These are phyloP conservation scores for Pogonophryne albipinna DNA, from an alignment of 2,797 vertebrate genomes.

Conservation along the genomic window DNA sequence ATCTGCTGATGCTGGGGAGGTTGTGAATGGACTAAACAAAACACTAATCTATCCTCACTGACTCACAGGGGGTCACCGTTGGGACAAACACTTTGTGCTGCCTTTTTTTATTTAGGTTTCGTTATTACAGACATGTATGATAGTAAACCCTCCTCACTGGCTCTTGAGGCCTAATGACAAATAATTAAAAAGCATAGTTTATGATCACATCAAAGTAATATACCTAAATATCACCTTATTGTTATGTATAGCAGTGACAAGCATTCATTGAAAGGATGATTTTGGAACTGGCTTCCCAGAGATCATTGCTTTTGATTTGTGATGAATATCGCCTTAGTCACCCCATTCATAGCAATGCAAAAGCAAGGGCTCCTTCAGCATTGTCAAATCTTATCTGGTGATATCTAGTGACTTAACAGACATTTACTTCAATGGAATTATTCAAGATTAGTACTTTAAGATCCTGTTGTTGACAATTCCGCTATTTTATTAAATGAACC, in stretches of 20 bases:
- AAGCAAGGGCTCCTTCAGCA: too few species aligned
- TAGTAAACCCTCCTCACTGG: not conserved
- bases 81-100: slow-evolving; percentile 15
- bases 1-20: slow-evolving; percentile 67
- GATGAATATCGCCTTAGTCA: too few species aligned
- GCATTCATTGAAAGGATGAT: too few species aligned
- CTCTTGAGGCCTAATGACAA: not conserved
- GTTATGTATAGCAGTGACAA: too few species aligned
- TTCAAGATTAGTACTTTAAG: not conserved
- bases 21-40: slow-evolving; percentile 69
- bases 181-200: not conserved
- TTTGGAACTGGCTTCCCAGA: too few species aligned
- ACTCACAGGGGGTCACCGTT: slow-evolving; percentile 42
- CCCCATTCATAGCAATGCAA: too few species aligned
- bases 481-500: slow-evolving; percentile 9
- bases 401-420: too few species aligned
- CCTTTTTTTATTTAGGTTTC: slow-evolving; percentile 22
- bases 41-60: slow-evolving; percentile 40
- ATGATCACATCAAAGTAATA: too few species aligned
- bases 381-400: too few species aligned
- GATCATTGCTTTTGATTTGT: too few species aligned
- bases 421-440: too few species aligned
- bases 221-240: too few species aligned
- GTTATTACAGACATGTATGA: slow-evolving; percentile 20
- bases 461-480: slow-evolving; percentile 12